Conservation (phyloP, 30 jellyfish, hydroid and myxozoan genomes). For the Rhopilema esculentum region DNA sequence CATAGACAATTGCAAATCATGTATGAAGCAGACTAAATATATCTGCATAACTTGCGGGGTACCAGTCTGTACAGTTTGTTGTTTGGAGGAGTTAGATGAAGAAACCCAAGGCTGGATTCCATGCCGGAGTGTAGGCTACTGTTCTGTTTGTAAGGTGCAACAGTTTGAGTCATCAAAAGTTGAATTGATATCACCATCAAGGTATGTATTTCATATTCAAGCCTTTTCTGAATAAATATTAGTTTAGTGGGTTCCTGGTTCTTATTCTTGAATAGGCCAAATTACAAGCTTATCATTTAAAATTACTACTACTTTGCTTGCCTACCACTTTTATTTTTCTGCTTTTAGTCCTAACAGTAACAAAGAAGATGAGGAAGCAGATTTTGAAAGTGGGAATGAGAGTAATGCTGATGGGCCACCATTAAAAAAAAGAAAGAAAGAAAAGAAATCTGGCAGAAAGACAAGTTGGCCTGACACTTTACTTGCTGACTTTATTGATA, state of each 20-base stretch:
- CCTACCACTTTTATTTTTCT: not conserved
- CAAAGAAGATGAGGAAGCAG: constrained; percentile 2
- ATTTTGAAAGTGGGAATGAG: constrained; percentile 9
- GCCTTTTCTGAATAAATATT: constrained; percentile 9
- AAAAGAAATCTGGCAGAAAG: constrained; percentile 56
- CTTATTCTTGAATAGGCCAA: not conserved
- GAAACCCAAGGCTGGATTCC: constrained; percentile 61
- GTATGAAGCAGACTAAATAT: constrained; percentile 59
- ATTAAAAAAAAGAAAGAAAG: constrained; percentile 2
- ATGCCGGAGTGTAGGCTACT: constrained; percentile 56
- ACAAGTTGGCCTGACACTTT: constrained; percentile 51
- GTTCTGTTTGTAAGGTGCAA: constrained; percentile 61
- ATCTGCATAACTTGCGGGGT: constrained; percentile 51
- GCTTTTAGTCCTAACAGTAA: not conserved
- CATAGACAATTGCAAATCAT: constrained; percentile 49
- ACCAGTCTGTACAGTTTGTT: constrained; percentile 65
- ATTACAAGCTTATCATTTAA: not conserved
- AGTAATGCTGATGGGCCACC: constrained; percentile 19
- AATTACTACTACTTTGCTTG: not conserved
- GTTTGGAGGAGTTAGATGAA: constrained; percentile 62
- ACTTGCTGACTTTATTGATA: constrained; percentile 48
- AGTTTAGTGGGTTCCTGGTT: constrained; percentile 13
- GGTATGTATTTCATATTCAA: constrained; percentile 53
- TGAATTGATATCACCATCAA: constrained; percentile 38
- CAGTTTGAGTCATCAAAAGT: constrained; percentile 41